Percentiles rank a stretch among this genome's conserved stretches.
Evolutionary conservation across 2,797 vertebrate species (phyloP).

Genomic region (Acanthopagrus latus): DNA sequence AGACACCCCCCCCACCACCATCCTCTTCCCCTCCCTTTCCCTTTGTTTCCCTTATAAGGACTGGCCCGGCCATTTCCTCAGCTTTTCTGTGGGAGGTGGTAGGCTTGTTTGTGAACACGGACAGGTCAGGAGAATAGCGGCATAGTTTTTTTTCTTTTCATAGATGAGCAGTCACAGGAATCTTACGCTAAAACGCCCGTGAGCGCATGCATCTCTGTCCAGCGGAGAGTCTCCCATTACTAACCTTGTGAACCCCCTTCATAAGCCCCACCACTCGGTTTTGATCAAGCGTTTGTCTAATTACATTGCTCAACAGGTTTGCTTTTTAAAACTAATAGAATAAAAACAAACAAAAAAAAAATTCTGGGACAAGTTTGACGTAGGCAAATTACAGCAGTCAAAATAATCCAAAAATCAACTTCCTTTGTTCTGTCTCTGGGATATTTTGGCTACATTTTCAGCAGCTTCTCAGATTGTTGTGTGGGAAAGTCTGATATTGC

Average conservation of each 20-base stretch:
- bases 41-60: conserved; percentile 92
- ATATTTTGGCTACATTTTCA: conserved; percentile 10
- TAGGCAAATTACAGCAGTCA: not conserved
- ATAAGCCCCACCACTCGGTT: not conserved
- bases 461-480: conserved; percentile 4
- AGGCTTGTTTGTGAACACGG: conserved; percentile 80
- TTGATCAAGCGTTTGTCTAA: conserved; percentile 18
- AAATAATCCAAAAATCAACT: not conserved
- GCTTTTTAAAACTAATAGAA: conserved; percentile 5
- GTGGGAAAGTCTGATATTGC: conserved; percentile 9
- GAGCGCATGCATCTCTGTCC: conserved; percentile 38
- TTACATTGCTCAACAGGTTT: conserved; percentile 25
- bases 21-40: conserved; percentile 82
- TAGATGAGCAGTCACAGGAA: conserved; percentile 69
- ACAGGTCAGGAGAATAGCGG: conserved; percentile 81
- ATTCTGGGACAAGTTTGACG: not conserved
- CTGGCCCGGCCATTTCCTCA: conserved; percentile 89
- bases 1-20: conserved; percentile 73
- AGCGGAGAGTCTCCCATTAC: conserved; percentile 34
- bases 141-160: conserved; percentile 67
- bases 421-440: conserved; percentile 1
- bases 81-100: conserved; percentile 84
- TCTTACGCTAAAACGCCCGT: conserved; percentile 45
- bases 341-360: not conserved
- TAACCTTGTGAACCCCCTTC: conserved; percentile 5